Conservation (phyloP, 2,797 vertebrate species). For the Alca torda region DNA sequence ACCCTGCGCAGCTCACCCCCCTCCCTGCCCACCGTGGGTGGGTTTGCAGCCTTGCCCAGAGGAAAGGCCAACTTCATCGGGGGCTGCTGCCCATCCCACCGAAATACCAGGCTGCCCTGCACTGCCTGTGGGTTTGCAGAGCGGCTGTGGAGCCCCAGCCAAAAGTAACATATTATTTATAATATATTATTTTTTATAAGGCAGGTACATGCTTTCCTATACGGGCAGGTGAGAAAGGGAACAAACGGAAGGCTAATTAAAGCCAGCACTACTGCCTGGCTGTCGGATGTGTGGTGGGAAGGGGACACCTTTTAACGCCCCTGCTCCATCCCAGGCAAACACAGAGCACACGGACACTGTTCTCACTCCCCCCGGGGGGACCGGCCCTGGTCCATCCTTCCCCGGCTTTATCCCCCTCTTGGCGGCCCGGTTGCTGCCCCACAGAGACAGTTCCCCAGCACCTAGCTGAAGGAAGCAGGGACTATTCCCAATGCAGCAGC, state of each 20-base stretch:
- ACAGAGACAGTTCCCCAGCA: background rate
- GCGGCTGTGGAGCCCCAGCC: background rate
- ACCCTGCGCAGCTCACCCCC: background rate
- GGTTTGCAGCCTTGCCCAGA: background rate
- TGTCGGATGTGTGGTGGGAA: background rate
- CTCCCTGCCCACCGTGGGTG: accelerated
- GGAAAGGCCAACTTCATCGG: background rate
- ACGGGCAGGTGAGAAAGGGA: background rate
- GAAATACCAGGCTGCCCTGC: accelerated
- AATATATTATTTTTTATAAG: background rate
- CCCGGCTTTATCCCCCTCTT: background rate
- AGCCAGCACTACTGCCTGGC: background rate
- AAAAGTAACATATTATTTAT: accelerated
- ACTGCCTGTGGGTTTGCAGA: background rate
- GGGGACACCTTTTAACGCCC: background rate
- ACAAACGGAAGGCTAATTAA: background rate
- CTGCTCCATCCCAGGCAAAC: background rate
- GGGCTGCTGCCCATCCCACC: background rate
- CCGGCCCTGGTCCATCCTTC: background rate
- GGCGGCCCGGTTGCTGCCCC: background rate
- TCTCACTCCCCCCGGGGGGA: background rate
- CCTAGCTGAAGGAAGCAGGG: background rate
- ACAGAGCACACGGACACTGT: background rate
- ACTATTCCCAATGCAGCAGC: background rate
- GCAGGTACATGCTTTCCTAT: background rate